Percentiles rank a stretch among this genome's conserved stretches.
phyloP scores from a whole-genome alignment of 1,140 invertebrate genomes.

The Drosophila insularis region DNA sequence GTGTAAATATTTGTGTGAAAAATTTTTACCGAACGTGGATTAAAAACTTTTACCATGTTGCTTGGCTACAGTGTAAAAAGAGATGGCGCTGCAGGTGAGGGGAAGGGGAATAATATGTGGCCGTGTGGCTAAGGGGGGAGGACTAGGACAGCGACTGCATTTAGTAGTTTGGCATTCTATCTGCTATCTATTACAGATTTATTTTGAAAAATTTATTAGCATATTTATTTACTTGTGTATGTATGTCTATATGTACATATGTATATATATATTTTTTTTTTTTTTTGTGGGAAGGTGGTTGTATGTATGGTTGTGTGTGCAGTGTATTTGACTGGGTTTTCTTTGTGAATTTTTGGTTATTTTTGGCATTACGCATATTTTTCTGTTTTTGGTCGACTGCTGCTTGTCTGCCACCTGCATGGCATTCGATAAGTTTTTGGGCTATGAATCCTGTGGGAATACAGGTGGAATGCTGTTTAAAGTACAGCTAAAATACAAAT shows the following conservation, averaged over 20 bases:
- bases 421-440: constrained; percentile 48
- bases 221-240: constrained; percentile 75
- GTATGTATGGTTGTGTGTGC: constrained; percentile 30
- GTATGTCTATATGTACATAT: not conserved
- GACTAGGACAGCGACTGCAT: constrained; percentile 17
- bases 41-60: constrained; percentile 76
- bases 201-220: constrained; percentile 80
- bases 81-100: constrained; percentile 17
- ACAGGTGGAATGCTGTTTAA: not conserved
- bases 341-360: constrained; percentile 64
- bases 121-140: not conserved
- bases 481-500: not conserved
- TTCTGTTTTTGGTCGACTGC: constrained; percentile 40
- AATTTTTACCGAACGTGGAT: constrained; percentile 77
- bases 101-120: not conserved
- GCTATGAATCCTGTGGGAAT: not conserved
- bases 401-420: constrained; percentile 23
- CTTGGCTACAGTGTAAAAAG: constrained; percentile 60
- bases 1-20: constrained; percentile 80
- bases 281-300: not conserved
- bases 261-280: too few relatives aligned
- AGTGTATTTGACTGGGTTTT: constrained; percentile 37
- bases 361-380: constrained; percentile 67
- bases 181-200: constrained; percentile 78
- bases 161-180: constrained; percentile 65